Percentiles rank a stretch among this genome's conserved stretches.
These are phyloP conservation scores for Mobula hypostoma DNA, from an alignment of 2,113 vertebrate species.

Conservation along the genomic window DNA sequence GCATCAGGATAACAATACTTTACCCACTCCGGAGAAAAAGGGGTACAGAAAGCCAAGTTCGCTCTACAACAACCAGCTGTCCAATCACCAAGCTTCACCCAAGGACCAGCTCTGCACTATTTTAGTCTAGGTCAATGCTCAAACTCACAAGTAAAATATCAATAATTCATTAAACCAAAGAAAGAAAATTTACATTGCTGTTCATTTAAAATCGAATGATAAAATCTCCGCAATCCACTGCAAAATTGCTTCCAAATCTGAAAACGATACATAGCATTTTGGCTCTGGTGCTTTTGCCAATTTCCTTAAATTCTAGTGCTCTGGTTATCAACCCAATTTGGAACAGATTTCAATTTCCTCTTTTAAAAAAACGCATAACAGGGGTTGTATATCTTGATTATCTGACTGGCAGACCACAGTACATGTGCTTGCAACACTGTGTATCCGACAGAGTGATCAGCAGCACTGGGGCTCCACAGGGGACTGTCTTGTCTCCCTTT, in stretches of 20 bases:
- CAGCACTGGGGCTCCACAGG: too few relatives aligned
- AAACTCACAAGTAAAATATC: background rate
- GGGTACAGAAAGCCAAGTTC: background rate
- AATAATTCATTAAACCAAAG: background rate
- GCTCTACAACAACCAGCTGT: background rate
- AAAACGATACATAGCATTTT: too few relatives aligned
- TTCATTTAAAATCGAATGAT: background rate
- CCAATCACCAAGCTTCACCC: background rate
- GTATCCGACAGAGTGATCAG: too few relatives aligned
- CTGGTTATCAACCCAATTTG: too few relatives aligned
- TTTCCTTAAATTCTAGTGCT: too few relatives aligned
- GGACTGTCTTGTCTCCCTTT: too few relatives aligned
- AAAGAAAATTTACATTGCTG: background rate
- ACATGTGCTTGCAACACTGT: too few relatives aligned
- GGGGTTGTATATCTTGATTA: too few relatives aligned
- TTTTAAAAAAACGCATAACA: too few relatives aligned
- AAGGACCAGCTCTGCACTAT: background rate
- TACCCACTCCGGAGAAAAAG: background rate
- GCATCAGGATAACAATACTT: background rate
- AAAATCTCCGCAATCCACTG: background rate
- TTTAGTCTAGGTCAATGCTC: background rate
- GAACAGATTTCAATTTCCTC: too few relatives aligned
- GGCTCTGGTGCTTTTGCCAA: too few relatives aligned
- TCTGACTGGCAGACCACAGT: too few relatives aligned
- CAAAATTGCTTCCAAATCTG: background rate